These are phyloP conservation scores for Heliconius congener DNA, from an alignment of 1,140 invertebrate species.

Conservation along the genomic window DNA sequence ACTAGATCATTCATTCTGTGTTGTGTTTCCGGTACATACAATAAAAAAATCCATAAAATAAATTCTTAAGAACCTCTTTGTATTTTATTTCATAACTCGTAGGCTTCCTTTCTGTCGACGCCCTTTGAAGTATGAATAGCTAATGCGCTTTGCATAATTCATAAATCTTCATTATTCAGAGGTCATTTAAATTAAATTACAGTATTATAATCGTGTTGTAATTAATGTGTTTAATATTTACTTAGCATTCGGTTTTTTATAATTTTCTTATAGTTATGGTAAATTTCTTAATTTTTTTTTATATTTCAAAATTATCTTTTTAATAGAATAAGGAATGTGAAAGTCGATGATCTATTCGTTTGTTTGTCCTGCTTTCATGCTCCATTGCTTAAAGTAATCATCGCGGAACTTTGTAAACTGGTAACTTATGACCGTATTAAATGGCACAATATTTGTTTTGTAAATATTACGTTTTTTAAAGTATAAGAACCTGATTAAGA, in stretches of 20 bases:
- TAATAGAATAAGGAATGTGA: slow-evolving; percentile 4
- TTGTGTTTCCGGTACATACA: slow-evolving; percentile 10
- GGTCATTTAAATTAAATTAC: slow-evolving; percentile 26
- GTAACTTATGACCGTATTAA: slow-evolving; percentile 8
- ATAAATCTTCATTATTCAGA: slow-evolving; percentile 28
- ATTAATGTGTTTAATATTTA: not conserved
- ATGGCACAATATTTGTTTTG: not conserved
- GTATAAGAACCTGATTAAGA: not conserved
- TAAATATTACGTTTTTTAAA: not conserved
- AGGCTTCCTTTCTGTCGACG: slow-evolving; percentile 35
- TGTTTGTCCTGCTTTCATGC: slow-evolving; percentile 12
- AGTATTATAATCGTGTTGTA: slow-evolving; percentile 12
- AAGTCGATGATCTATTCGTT: not conserved
- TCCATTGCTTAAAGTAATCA: slow-evolving; percentile 5
- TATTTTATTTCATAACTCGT: slow-evolving; percentile 35
- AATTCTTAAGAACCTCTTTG: slow-evolving; percentile 2
- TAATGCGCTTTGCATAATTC: slow-evolving; percentile 44
- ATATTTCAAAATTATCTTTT: not conserved
- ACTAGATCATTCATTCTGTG: not conserved
- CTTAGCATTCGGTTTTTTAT: not conserved
- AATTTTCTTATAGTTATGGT: not conserved
- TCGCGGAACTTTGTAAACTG: slow-evolving; percentile 9
- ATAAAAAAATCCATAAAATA: slow-evolving; percentile 21
- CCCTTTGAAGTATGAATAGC: slow-evolving; percentile 35
- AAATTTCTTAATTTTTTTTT: not conserved